Conservation (phyloP, 2,797 vertebrate species). For the Eulemur rubriventer region DNA sequence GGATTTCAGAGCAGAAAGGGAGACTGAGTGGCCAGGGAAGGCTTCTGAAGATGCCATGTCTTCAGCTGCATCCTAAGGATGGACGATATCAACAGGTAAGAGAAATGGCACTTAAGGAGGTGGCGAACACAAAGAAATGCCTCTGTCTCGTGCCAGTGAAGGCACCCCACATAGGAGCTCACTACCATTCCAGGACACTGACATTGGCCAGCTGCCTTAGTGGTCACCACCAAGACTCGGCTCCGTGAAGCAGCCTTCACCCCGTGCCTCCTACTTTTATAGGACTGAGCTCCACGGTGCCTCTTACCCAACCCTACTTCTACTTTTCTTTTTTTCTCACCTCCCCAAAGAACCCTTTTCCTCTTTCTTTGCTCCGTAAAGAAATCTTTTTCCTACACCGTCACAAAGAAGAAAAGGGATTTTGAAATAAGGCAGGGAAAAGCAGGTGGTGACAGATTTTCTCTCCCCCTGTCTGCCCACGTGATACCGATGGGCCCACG, state of each 20-base stretch:
- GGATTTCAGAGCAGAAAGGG: background rate
- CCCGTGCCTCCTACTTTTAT: fast-evolving
- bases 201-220: background rate
- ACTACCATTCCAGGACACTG: background rate
- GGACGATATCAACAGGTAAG: background rate
- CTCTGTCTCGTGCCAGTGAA: background rate
- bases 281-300: fast-evolving
- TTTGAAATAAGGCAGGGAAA: background rate
- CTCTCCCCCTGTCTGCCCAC: background rate
- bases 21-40: background rate
- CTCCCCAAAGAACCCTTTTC: background rate
- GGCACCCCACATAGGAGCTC: background rate
- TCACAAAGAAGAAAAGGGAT: background rate
- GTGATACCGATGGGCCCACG: fast-evolving
- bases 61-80: background rate
- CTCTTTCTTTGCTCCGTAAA: background rate
- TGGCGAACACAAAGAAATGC: background rate
- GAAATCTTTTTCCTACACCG: background rate
- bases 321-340: background rate
- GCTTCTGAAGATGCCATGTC: background rate
- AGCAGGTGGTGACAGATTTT: background rate
- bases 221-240: background rate
- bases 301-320: background rate
- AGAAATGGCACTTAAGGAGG: background rate
- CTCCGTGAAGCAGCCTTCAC: background rate